These are phyloP conservation scores for Drosophila burlai DNA, from an alignment of 1,140 invertebrate genomes.

Conservation along the genomic window DNA sequence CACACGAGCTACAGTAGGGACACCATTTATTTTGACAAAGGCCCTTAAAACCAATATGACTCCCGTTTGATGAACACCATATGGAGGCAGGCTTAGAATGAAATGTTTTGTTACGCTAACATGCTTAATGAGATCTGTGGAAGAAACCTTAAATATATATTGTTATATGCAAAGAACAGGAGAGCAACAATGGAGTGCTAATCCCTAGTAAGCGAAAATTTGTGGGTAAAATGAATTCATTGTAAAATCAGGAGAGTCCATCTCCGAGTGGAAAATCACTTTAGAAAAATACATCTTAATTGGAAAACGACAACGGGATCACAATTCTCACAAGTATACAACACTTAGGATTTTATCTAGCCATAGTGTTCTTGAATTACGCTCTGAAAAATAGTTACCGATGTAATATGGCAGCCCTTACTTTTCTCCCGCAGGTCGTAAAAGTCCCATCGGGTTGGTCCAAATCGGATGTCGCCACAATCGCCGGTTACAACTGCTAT, in stretches of 20 bases:
- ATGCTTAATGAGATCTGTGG: constrained; percentile 11
- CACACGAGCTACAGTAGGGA: constrained; percentile 30
- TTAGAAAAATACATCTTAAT: background rate
- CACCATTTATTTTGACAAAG: background rate
- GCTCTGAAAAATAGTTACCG: constrained; percentile 3
- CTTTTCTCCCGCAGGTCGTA: constrained; percentile 26
- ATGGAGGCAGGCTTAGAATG: constrained; percentile 10
- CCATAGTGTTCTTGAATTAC: no score
- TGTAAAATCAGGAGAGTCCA: background rate
- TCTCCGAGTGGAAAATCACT: background rate
- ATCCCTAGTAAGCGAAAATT: background rate
- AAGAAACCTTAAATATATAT: background rate
- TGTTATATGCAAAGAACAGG: background rate
- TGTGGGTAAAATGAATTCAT: background rate
- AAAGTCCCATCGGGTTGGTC: constrained; percentile 24
- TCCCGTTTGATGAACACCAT: background rate
- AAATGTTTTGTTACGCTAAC: background rate
- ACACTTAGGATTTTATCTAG: no score
- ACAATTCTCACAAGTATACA: background rate
- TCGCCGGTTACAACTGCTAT: background rate
- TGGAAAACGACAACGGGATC: background rate
- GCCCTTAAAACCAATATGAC: constrained; percentile 9
- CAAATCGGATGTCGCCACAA: background rate
- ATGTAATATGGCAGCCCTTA: constrained; percentile 14
- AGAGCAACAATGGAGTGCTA: no score